Conservation (phyloP, 2,888 invertebrate species). For the Crematogaster levior region DNA sequence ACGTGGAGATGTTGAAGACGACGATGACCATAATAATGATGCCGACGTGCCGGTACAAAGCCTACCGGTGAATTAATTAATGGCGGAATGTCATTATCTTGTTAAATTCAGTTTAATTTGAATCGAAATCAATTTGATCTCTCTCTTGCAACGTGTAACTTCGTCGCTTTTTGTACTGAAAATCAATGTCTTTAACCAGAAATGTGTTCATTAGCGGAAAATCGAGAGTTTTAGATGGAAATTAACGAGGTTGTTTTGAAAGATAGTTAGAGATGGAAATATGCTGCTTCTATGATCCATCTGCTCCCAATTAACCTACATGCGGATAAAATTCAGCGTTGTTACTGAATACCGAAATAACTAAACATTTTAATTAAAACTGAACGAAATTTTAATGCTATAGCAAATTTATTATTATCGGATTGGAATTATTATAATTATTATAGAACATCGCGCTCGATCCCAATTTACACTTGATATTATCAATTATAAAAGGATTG, state of each 20-base stretch:
- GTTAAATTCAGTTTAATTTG: constrained; percentile 71
- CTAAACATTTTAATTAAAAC: constrained; percentile 49
- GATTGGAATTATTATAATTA: constrained; percentile 14
- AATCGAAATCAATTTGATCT: constrained; percentile 58
- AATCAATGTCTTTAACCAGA: constrained; percentile 39
- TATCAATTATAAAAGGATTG: constrained; percentile 9
- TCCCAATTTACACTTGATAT: neutral
- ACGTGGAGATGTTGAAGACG: neutral
- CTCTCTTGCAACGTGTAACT: constrained; percentile 9
- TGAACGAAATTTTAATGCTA: constrained; percentile 31
- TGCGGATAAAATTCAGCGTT: constrained; percentile 39
- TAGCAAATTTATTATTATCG: constrained; percentile 28
- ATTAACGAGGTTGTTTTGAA: constrained; percentile 53
- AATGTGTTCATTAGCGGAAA: constrained; percentile 40
- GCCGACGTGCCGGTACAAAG: constrained; percentile 6
- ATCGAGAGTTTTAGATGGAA: constrained; percentile 50
- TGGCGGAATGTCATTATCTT: constrained; percentile 68
- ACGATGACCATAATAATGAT: neutral
- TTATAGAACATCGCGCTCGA: neutral
- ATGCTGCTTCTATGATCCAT: constrained; percentile 26
- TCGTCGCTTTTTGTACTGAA: neutral
- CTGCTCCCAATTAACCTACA: constrained; percentile 52
- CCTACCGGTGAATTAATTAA: constrained; percentile 72
- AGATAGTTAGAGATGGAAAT: constrained; percentile 33
- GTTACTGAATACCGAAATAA: constrained; percentile 27